These are phyloP conservation scores for Lasioglossum albipes DNA, from an alignment of 1,140 invertebrate genomes.

Conservation along the genomic window DNA sequence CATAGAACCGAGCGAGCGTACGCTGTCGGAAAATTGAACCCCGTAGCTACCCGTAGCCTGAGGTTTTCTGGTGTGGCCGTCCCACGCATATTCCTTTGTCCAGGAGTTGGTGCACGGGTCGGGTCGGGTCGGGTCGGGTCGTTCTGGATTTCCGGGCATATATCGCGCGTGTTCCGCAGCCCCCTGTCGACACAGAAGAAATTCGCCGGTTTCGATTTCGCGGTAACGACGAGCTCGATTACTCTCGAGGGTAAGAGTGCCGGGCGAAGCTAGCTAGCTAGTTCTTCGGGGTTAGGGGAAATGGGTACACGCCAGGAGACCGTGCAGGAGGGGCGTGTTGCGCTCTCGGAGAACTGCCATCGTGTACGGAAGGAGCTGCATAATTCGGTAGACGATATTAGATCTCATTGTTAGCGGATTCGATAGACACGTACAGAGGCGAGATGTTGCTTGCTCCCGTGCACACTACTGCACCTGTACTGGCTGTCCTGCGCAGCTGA, in stretches of 20 bases:
- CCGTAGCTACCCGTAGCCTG: no score
- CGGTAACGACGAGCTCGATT: slow-evolving; percentile 52
- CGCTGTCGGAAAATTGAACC: slow-evolving; percentile 25
- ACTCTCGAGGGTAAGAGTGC: slow-evolving; percentile 10
- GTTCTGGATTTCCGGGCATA: background rate
- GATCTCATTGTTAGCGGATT: slow-evolving; percentile 67
- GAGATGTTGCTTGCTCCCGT: background rate
- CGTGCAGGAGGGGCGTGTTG: background rate
- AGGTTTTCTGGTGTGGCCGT: no score
- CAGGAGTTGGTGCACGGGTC: slow-evolving; percentile 3
- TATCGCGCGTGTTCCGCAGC: slow-evolving; percentile 17
- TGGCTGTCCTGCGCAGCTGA: background rate
- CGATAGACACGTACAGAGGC: slow-evolving; percentile 49
- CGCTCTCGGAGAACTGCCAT: background rate
- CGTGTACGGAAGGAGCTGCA: slow-evolving; percentile 49
- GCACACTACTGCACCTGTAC: background rate
- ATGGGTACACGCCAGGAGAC: background rate
- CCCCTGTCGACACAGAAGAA: slow-evolving; percentile 28
- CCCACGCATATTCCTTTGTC: no score
- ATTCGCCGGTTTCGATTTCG: slow-evolving; percentile 54
- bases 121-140: background rate
- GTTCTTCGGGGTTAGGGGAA: background rate
- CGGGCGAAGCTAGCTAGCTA: background rate
- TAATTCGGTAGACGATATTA: slow-evolving; percentile 69
- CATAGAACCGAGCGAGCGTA: background rate